Evolutionary conservation across 2,797 vertebrate species (phyloP).

Genomic region (Triplophysa yarkandensis): DNA sequence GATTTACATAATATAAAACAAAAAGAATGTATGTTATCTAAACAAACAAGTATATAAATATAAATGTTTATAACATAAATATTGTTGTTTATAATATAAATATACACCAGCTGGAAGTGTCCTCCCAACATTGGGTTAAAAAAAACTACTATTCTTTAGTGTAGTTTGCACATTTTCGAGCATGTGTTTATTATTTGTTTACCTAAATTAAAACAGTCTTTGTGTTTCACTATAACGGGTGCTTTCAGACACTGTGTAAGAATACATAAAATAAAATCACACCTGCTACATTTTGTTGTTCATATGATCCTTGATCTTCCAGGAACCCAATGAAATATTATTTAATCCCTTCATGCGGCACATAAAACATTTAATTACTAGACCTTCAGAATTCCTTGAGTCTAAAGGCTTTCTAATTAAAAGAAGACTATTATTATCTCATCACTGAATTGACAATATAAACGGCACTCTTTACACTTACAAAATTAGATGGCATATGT

Average conservation of each 20-base stretch:
- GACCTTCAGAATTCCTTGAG: slow-evolving; percentile 13
- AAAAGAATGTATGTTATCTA: too few species aligned
- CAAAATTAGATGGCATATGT: slow-evolving; percentile 31
- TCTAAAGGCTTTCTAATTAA: slow-evolving; percentile 37
- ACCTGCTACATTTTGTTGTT: background rate
- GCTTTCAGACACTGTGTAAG: background rate
- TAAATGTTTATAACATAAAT: too few species aligned
- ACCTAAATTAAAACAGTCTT: background rate
- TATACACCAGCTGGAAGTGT: too few species aligned
- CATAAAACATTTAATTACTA: slow-evolving; percentile 29
- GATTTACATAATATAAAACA: slow-evolving; percentile 1
- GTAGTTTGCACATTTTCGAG: background rate
- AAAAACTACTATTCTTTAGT: background rate
- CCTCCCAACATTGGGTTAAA: too few species aligned
- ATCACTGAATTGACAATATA: slow-evolving; percentile 42
- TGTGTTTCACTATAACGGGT: background rate
- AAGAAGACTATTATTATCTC: slow-evolving; percentile 40
- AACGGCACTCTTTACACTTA: slow-evolving; percentile 29
- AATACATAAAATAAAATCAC: background rate
- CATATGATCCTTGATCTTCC: slow-evolving; percentile 3
- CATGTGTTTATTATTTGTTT: background rate
- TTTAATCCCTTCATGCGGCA: slow-evolving; percentile 19
- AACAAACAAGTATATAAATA: too few species aligned
- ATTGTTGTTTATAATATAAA: too few species aligned
- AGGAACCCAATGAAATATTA: slow-evolving; percentile 5